phyloP scores from a whole-genome alignment of 2,888 invertebrate species.

The Lydus trimaculatus region DNA sequence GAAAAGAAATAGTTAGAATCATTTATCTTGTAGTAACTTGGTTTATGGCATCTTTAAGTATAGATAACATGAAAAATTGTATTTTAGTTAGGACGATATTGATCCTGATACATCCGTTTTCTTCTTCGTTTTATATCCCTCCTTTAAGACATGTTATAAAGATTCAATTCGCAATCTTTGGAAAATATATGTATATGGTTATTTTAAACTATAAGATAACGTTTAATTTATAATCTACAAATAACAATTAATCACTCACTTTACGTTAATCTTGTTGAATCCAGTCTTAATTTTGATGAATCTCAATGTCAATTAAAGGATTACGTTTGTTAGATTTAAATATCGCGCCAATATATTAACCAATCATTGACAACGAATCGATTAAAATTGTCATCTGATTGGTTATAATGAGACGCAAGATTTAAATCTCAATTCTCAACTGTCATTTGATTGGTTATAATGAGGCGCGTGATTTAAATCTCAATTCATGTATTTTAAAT shows the following conservation, averaged over 20 bases:
- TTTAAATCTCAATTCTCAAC: neutral
- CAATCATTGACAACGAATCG: neutral
- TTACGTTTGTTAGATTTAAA: neutral
- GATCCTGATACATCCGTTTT: neutral
- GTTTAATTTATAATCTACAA: too few relatives aligned
- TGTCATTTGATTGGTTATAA: too few relatives aligned
- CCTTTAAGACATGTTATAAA: too few relatives aligned
- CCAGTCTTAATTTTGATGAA: too few relatives aligned
- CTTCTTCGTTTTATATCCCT: neutral
- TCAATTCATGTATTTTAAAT: too few relatives aligned
- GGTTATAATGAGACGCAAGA: neutral
- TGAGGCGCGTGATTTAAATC: neutral
- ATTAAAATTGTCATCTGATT: neutral
- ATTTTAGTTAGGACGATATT: neutral
- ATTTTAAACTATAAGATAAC: too few relatives aligned
- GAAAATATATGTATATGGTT: too few relatives aligned
- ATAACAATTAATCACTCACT: too few relatives aligned
- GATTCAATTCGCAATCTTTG: neutral
- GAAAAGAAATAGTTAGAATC: too few relatives aligned
- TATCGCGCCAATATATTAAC: neutral
- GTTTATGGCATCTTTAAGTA: slow-evolving; percentile 2
- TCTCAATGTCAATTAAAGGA: neutral
- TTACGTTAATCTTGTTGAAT: too few relatives aligned
- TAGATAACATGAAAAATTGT: slow-evolving; percentile 4
- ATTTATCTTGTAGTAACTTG: neutral